Percentiles rank a stretch among this genome's conserved stretches.
These are phyloP conservation scores for Mirounga angustirostris DNA, from an alignment of 2,113 vertebrate genomes.

Conservation along the genomic window DNA sequence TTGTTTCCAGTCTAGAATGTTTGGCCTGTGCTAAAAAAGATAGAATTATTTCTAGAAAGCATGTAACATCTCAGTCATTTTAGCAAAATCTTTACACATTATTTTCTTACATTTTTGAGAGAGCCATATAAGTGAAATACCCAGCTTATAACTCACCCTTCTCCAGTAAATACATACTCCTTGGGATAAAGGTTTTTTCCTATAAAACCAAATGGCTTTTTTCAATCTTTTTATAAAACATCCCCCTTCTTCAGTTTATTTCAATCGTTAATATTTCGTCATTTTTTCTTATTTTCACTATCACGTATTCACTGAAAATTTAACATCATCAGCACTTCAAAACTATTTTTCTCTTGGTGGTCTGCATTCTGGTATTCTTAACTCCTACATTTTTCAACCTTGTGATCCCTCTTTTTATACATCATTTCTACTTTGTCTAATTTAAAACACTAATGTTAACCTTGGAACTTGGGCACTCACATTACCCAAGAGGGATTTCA, in stretches of 20 bases:
- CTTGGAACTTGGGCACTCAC: not conserved
- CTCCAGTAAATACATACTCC: not conserved
- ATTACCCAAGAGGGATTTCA: not conserved
- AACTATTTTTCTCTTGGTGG: not conserved
- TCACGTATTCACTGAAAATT: not conserved
- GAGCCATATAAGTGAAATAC: not conserved
- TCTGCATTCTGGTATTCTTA: not conserved
- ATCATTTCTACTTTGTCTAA: not conserved
- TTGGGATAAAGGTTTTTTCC: not conserved
- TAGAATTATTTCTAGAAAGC: constrained; percentile 22
- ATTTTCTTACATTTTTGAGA: constrained; percentile 7
- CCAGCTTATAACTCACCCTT: not conserved
- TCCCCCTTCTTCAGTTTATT: not conserved
- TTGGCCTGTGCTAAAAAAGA: not conserved
- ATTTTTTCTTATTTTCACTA: not conserved
- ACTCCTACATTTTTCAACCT: not conserved
- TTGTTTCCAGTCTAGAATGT: not conserved
- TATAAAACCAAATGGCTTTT: not conserved
- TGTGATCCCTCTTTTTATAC: not conserved
- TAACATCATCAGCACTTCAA: not conserved
- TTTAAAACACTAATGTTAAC: not conserved
- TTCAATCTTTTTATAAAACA: not conserved
- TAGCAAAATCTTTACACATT: not conserved
- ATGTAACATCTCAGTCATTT: not conserved
- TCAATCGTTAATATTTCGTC: not conserved